Conservation (phyloP, 2,113 vertebrate genomes). For the Anthoscopus minutus region DNA sequence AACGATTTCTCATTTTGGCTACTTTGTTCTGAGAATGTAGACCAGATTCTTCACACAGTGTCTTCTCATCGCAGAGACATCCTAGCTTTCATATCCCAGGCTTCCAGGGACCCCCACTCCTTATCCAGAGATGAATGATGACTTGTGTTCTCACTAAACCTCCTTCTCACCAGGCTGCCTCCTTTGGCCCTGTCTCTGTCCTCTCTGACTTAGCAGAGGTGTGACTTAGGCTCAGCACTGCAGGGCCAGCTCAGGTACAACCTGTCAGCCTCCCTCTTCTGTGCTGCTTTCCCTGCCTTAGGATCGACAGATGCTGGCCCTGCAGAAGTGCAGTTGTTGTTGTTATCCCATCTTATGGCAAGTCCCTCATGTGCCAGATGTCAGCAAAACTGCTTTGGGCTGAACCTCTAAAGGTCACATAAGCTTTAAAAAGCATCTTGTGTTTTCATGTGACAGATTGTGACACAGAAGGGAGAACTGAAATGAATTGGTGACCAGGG, state of each 20-base stretch:
- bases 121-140: neutral
- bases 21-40: neutral
- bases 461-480: neutral
- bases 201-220: accelerated
- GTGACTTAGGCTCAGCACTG: neutral
- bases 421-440: slow-evolving; percentile 11
- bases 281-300: neutral
- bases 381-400: slow-evolving; percentile 28
- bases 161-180: neutral
- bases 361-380: neutral
- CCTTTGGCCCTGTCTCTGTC: neutral
- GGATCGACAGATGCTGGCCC: neutral
- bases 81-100: neutral
- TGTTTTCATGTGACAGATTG: slow-evolving; percentile 12
- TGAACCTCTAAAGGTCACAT: slow-evolving; percentile 25
- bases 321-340: neutral
- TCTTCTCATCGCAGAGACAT: neutral
- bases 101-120: accelerated
- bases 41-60: neutral
- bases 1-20: neutral
- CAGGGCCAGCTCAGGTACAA: neutral
- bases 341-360: neutral
- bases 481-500: neutral
- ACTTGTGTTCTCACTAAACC: neutral
- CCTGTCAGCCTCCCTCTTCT: neutral